These are phyloP conservation scores for Atlantisia rogersi DNA, from an alignment of 2,113 vertebrate species.

Conservation along the genomic window DNA sequence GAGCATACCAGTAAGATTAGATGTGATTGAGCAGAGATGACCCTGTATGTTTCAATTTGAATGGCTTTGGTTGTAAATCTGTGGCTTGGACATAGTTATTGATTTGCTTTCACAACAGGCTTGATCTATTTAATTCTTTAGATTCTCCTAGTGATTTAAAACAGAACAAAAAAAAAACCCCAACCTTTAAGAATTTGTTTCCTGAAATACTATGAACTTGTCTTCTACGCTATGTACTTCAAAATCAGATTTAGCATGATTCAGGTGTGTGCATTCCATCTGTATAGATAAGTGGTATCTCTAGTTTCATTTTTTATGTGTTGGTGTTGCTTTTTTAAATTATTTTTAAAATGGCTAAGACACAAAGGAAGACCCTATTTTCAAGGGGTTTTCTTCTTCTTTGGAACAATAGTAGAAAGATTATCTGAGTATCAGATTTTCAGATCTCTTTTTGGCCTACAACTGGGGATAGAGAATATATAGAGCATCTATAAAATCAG, in stretches of 20 bases:
- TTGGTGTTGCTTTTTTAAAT: neutral
- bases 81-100: neutral
- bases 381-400: neutral
- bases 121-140: neutral
- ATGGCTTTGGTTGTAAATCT: neutral
- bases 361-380: neutral
- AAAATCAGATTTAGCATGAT: neutral
- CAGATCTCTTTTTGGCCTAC: neutral
- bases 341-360: neutral
- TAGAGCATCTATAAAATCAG: neutral
- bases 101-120: neutral
- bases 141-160: neutral
- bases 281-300: neutral
- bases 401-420: neutral
- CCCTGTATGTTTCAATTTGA: neutral
- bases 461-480: neutral
- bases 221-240: neutral
- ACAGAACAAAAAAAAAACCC: neutral
- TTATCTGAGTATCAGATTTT: neutral
- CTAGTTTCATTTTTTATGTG: neutral
- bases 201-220: neutral
- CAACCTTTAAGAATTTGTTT: neutral
- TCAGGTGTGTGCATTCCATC: neutral
- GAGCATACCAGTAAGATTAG: neutral
- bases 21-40: neutral